Evolutionary conservation across 2,797 vertebrate species (phyloP).

Genomic region (Glossophaga mutica): DNA sequence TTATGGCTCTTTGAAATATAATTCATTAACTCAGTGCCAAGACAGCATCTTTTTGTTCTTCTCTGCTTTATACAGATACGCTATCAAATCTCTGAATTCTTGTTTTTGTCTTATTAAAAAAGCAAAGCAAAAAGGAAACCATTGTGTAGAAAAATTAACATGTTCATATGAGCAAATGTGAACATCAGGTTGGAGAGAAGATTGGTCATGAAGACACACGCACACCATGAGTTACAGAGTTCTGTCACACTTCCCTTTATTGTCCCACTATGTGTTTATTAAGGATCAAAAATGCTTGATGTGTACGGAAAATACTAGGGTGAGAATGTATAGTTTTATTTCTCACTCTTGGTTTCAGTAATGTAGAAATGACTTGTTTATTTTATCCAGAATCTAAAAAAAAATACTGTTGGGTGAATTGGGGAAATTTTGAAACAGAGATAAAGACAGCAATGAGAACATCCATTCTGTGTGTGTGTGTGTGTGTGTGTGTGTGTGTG

Average conservation of each 20-base stretch:
- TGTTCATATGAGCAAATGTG: slow-evolving; percentile 29
- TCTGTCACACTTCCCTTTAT: not conserved
- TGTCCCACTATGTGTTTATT: not conserved
- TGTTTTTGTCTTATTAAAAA: slow-evolving; percentile 53
- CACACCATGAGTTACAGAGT: not conserved
- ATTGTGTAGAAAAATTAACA: slow-evolving; percentile 36
- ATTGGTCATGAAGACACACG: not conserved
- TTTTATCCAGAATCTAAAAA: not conserved
- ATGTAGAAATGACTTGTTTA: not conserved
- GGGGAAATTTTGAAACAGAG: not conserved
- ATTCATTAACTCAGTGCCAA: slow-evolving; percentile 46
- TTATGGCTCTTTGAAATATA: slow-evolving; percentile 44
- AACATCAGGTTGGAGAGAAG: not conserved
- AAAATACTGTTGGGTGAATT: not conserved
- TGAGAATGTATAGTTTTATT: not conserved
- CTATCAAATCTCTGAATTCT: slow-evolving; percentile 51
- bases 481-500: not conserved
- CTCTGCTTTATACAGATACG: slow-evolving; percentile 36
- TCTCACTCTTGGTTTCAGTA: not conserved
- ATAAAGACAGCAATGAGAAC: not conserved
- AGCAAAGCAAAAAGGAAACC: slow-evolving; percentile 33
- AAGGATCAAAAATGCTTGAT: not conserved
- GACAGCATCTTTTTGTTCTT: slow-evolving; percentile 55
- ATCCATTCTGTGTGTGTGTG: not conserved
- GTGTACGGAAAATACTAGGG: not conserved